phyloP scores from a whole-genome alignment of 1,140 invertebrate species.

The Drosophila erecta region DNA sequence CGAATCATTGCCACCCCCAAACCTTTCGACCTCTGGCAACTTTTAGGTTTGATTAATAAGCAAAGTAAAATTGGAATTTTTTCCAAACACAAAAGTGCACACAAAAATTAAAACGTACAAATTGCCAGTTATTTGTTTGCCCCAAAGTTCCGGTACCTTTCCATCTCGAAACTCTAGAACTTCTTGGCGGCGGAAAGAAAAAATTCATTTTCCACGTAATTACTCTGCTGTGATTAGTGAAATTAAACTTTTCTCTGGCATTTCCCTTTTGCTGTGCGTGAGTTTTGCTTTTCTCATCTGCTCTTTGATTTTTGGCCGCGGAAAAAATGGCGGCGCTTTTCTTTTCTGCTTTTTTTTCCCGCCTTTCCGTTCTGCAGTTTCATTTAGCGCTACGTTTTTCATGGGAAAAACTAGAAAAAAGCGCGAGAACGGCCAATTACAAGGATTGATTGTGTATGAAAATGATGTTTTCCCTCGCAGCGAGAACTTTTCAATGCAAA shows the following conservation, averaged over 20 bases:
- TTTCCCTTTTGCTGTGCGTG: conserved; percentile 68
- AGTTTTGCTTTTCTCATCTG: conserved; percentile 65
- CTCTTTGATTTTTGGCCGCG: conserved; percentile 69
- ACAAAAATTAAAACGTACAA: conserved; percentile 84
- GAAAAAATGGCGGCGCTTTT: conserved; percentile 67
- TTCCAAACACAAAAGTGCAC: conserved; percentile 40
- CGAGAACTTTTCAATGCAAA: conserved; percentile 45
- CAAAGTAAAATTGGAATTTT: conserved; percentile 78
- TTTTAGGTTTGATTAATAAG: conserved; percentile 75
- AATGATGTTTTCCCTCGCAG: conserved; percentile 65
- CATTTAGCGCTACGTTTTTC: conserved; percentile 85
- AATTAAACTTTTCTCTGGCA: conserved; percentile 84
- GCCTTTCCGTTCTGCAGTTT: conserved; percentile 53
- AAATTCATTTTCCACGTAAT: conserved; percentile 85
- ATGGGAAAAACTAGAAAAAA: conserved; percentile 80
- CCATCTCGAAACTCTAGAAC: conserved; percentile 34
- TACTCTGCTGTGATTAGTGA: conserved; percentile 85
- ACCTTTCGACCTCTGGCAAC: conserved; percentile 19
- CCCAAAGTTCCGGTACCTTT: conserved; percentile 57
- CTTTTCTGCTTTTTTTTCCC: conserved; percentile 6
- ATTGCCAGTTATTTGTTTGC: conserved; percentile 83
- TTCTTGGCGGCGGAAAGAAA: conserved; percentile 44
- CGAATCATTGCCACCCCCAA: conserved; percentile 1
- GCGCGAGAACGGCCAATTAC: conserved; percentile 83
- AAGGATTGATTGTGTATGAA: conserved; percentile 85